Evolutionary conservation across 2,888 invertebrate genomes (phyloP), one percentile per base, ranked within the genome.

Genomic region (Peribatodes rhomboidaria): DNA sequence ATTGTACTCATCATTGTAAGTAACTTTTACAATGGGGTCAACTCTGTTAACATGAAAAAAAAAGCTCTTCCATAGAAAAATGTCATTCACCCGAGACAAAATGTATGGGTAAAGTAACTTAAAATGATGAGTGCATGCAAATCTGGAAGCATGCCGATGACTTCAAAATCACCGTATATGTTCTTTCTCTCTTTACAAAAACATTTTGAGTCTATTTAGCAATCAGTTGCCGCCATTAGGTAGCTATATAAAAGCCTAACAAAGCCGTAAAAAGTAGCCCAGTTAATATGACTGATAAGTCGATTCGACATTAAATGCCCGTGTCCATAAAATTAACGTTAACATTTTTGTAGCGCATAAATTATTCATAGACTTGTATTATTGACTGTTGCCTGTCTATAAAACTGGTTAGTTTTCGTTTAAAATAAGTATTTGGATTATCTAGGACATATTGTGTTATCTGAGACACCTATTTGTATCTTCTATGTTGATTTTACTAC

Each of bases 261-360:
- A 56, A 27, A 27, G 31, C 46, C 18, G 58, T 67, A 69, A 71
- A 67, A 67, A 69, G 37, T 69, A 65, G 42, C 37, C 53, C 53
- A 61, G 55, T 55, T 71, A 57, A 63, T 68, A 63, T 20, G 37
- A n/a, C 59, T 41, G 66, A 59, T 68, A 65, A 62, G 52, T 39
- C 50, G 50, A 62, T 52, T 39, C 50, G 42, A 56, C 49, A 56
- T 56, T 49, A 54, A 61, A 62, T 57, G 57, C 41, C 54, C 46
- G 50, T 60, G 67, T 50, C 59, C 53, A 62, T 71, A 71, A 67
- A 67, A 67, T 65, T 67, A 58, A 60, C 63, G 57, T 62, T 47
- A 56, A 56, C 52, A 65, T 68, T 67, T 71, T 67, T 57, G 61
- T 52, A 18, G 33, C 31, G 16, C 22, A 68, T 71, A 65, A 64